These are phyloP conservation scores for Acrocephalus scirpaceus DNA, from an alignment of 2,797 vertebrate genomes.

Conservation along the genomic window DNA sequence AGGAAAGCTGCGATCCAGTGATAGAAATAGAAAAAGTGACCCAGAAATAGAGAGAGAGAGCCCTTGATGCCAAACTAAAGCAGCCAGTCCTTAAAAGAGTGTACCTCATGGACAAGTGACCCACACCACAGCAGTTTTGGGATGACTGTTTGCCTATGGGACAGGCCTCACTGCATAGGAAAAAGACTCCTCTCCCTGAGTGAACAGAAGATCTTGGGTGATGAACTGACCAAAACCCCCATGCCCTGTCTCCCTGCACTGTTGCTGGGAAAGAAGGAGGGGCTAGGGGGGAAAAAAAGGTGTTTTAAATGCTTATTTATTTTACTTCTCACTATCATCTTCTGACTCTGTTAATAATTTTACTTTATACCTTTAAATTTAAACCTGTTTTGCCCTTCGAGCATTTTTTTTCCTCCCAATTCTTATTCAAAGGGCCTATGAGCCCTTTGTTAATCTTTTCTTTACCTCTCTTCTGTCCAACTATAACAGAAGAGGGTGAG, in stretches of 20 bases:
- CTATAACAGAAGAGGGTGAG: background rate
- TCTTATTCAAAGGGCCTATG: too few species aligned
- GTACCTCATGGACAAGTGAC: background rate
- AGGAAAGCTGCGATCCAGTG: background rate
- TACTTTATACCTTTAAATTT: background rate
- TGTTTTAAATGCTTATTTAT: background rate
- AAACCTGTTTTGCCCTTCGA: background rate
- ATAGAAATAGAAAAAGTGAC: too few species aligned
- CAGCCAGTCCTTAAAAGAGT: background rate
- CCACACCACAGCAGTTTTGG: background rate
- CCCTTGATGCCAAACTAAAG: background rate
- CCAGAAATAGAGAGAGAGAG: background rate
- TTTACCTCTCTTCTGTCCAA: background rate
- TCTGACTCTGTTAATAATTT: background rate
- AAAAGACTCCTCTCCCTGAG: background rate
- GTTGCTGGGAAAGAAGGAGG: background rate
- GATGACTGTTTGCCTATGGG: background rate
- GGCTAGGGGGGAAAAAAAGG: too few species aligned
- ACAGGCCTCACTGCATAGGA: background rate
- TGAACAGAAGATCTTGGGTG: background rate
- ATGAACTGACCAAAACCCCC: background rate
- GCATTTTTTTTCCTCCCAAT: background rate
- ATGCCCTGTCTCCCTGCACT: fast-evolving
- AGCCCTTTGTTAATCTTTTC: background rate
- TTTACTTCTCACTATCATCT: background rate